Evolutionary conservation across 2,888 invertebrate genomes (phyloP), one percentile per base, ranked within the genome.

Genomic region (Caenorhabditis afra): DNA sequence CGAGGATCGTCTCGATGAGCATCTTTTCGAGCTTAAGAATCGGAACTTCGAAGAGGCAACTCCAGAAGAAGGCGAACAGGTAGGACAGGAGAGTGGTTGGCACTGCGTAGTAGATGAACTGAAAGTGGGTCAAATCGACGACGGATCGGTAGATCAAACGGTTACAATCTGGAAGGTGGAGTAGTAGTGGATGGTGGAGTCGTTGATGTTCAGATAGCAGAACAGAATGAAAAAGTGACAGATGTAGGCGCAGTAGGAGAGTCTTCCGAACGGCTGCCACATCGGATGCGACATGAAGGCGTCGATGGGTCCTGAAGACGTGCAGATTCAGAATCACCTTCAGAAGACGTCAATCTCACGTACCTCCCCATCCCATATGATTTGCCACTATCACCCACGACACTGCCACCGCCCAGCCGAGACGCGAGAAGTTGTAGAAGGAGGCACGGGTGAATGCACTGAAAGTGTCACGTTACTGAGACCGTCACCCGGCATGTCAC

Each of bases 211-310:
- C 41, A 79, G 2, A 29, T 65, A 81, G 5, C 67, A 58, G 47
- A 58, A 75, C 4, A 83, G 20, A 22, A 79, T 50, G 39, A 83
- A 58, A 49, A 44, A 79, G 55, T 87, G 87, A 2, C 84, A 79
- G 41, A 97, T 93, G 92, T 96, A 97, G 39, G 96, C 95, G 91
- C 96, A 95, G 92, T 96, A 97, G 2, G 96, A 95, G 78, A 97
- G 93, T 64, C 96, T 93, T 87, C 96, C 95, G 61, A 97, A 92
- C 0, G 97, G 96, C 87, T 95, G 93, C 87, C 87, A 87, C 4
- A 81, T 74, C 4, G 81, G 78, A 79, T 83, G 82, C 10, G 81
- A 78, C 84, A 87, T 82, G 62, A 87, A 87, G 1, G 59, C 49
- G 66, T 83, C 82, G 62, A 87, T 84, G 10, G 82, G 81, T 23